Evolutionary conservation across 2,797 vertebrate genomes (phyloP), one percentile per base, ranked within the genome.

Genomic region (Chelon auratus): DNA sequence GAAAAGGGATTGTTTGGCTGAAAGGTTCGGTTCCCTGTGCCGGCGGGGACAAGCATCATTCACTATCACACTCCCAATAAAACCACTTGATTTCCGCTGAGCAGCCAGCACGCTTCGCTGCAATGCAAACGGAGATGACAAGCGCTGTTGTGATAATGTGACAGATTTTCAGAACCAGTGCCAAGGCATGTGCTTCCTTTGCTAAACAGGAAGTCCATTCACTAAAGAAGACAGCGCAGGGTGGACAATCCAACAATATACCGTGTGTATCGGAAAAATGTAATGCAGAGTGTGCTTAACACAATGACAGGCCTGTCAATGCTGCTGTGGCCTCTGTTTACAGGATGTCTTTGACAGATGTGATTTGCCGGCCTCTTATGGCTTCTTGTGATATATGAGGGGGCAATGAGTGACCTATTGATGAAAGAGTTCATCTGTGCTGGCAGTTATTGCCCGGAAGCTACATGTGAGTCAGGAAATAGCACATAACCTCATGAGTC

Each of bases 141-240:
- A 4, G 65, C 70, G 47, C 55, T 14, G 69, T 65, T 71, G 65
- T 85, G 65, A 66, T 77, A 55, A 56, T 45, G 63, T 63, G 67
- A 77, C 72, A 79, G 75, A 82, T 78, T 82, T 87, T 58, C 18
- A 76, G 53, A 76, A 64, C 14, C 71, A 17, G 61, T 69, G 67
- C 56, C 73, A 67, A 72, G 50, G 73, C 57, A 72, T 77, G 69
- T 56, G 64, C 67, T n/a, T 67, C 55, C 55, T 53, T 65, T 57
- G 56, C 72, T 70, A 61, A 80, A 86, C 77, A 81, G 83, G 84
- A 89, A 82, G 75, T 75, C 58, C 36, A 82, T 85, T 87, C 67
- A 81, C 81, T 75, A 74, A 48, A 60, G 75, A 40, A 58, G 51
- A 59, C 48, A 61, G 68, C 60, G 58, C 20, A 68, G 52, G 55